Conservation (phyloP, 2,888 invertebrate species). For the Epirrhoe tristata region DNA sequence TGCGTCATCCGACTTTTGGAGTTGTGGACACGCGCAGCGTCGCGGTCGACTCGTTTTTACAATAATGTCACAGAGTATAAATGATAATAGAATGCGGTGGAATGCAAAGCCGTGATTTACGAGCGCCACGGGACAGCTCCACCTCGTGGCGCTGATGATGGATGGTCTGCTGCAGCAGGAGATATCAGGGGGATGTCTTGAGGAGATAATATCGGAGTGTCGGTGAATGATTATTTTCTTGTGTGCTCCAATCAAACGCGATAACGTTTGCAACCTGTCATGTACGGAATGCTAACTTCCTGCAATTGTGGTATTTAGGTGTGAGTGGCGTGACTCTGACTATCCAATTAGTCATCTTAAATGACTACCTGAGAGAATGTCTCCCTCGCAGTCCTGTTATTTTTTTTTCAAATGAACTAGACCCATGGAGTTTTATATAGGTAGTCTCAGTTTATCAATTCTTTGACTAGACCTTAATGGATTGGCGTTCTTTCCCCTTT, state of each 20-base stretch:
- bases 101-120: slow-evolving; percentile 48
- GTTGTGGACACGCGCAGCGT: slow-evolving; percentile 15
- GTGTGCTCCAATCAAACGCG: no score
- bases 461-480: background rate
- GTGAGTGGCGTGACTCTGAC: no score
- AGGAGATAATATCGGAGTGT: background rate
- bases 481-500: background rate
- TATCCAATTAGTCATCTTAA: no score
- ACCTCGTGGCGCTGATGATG: slow-evolving; percentile 38
- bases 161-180: slow-evolving; percentile 16
- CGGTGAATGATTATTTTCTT: no score
- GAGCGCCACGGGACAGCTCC: slow-evolving; percentile 41
- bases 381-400: no score
- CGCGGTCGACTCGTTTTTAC: slow-evolving; percentile 39
- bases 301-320: no score
- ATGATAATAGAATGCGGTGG: slow-evolving; percentile 35
- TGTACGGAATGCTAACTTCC: no score
- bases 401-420: no score
- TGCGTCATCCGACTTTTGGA: background rate
- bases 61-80: slow-evolving; percentile 34
- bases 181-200: slow-evolving; percentile 13
- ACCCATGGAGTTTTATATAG: no score
- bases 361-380: no score
- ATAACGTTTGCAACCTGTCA: no score
- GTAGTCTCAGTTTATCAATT: no score